phyloP scores from a whole-genome alignment of 2,888 invertebrate species.

The Orthosia gracilis region DNA sequence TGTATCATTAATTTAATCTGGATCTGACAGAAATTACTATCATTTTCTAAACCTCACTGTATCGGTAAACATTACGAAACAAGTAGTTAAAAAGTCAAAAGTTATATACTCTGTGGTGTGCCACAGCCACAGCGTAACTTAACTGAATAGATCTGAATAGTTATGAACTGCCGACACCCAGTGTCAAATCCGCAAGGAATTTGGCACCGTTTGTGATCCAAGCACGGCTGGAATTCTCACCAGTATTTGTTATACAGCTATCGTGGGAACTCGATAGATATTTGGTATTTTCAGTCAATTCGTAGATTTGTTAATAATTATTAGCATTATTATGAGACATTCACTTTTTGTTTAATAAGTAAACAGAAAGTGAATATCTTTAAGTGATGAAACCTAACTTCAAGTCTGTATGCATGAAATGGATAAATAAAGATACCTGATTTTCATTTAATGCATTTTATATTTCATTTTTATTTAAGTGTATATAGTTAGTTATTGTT shows the following conservation, averaged over 20 bases:
- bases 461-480: too few species aligned
- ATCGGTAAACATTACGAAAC: background rate
- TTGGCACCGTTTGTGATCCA: conserved; percentile 34
- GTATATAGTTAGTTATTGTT: too few species aligned
- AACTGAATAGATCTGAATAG: conserved; percentile 19
- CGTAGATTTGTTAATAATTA: too few species aligned
- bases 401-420: too few species aligned
- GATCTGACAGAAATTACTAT: background rate
- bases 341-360: too few species aligned
- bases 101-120: background rate
- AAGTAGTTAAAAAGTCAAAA: conserved; percentile 1
- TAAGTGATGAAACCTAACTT: too few species aligned
- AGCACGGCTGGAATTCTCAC: conserved; percentile 12
- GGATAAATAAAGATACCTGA: too few species aligned
- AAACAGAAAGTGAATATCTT: background rate
- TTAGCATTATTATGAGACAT: too few species aligned
- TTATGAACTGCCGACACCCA: conserved; percentile 32
- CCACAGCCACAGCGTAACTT: conserved; percentile 18
- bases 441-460: too few species aligned
- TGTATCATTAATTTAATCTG: too few species aligned
- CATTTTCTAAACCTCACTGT: background rate
- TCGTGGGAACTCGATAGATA: background rate
- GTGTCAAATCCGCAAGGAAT: conserved; percentile 47
- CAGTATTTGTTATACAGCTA: conserved; percentile 8
- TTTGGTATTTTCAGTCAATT: background rate